Conservation (phyloP, 1,140 invertebrate genomes). For the Temnothorax curvispinosus region DNA sequence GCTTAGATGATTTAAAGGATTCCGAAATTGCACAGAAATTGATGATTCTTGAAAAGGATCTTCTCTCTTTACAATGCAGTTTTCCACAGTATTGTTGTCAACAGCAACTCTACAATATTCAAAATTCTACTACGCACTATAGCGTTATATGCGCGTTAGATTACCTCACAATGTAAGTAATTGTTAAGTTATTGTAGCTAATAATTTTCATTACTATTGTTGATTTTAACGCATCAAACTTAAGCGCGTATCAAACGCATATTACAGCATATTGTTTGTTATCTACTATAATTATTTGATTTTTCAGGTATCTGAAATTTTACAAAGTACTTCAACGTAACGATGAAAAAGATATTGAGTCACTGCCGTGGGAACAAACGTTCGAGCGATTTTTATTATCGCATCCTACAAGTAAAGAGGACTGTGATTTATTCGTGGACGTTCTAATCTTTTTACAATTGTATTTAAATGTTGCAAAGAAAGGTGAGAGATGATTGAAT, state of each 20-base stretch:
- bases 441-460: slow-evolving; percentile 87
- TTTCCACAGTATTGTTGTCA: slow-evolving; percentile 85
- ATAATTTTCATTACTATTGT: neutral
- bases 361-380: slow-evolving; percentile 87
- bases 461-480: slow-evolving; percentile 79
- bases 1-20: slow-evolving; percentile 70
- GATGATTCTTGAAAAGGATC: slow-evolving; percentile 83
- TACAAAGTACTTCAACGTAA: slow-evolving; percentile 73
- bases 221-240: neutral
- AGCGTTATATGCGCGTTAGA: slow-evolving; percentile 86
- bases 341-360: slow-evolving; percentile 81
- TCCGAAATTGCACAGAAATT: slow-evolving; percentile 75
- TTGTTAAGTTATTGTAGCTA: slow-evolving; percentile 15
- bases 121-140: slow-evolving; percentile 88
- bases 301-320: slow-evolving; percentile 78
- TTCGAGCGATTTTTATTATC: slow-evolving; percentile 87
- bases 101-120: slow-evolving; percentile 86
- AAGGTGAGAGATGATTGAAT: slow-evolving; percentile 50
- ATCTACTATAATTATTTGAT: neutral
- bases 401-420: slow-evolving; percentile 87
- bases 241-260: neutral
- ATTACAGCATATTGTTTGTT: neutral
- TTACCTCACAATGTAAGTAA: slow-evolving; percentile 86
- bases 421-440: slow-evolving; percentile 86
- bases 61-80: slow-evolving; percentile 83